Evolutionary conservation across 2,888 invertebrate genomes (phyloP).

Genomic region (Epistrophella euchroma): DNA sequence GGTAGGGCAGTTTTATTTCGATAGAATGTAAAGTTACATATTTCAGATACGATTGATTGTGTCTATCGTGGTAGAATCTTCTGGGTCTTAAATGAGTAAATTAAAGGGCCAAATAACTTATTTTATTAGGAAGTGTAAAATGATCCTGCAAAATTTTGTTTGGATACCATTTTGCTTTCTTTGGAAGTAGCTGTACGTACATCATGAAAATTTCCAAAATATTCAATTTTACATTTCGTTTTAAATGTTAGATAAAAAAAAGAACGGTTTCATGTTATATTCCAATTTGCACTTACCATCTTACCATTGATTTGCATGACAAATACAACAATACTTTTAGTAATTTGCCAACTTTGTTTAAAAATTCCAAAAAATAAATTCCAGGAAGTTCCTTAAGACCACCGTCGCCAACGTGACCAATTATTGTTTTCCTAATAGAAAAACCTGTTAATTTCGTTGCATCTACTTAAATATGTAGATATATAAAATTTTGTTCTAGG

Average conservation of each 20-base stretch:
- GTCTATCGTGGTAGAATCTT: background rate
- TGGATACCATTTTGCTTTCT: no score
- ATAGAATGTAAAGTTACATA: background rate
- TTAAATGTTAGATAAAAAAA: no score
- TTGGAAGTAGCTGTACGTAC: no score
- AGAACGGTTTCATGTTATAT: no score
- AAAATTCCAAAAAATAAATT: slow-evolving; percentile 38
- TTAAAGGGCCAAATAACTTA: no score
- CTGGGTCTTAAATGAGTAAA: background rate
- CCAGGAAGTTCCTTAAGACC: slow-evolving; percentile 26
- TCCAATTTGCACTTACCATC: no score
- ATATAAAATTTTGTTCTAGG: background rate
- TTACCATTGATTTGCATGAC: background rate
- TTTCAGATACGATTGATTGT: no score
- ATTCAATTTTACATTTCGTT: no score
- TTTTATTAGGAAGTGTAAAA: no score
- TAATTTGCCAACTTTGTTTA: background rate
- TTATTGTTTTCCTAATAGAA: slow-evolving; percentile 50
- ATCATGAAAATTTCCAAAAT: no score
- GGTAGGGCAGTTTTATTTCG: background rate
- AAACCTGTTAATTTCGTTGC: slow-evolving; percentile 28
- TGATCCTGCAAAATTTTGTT: no score
- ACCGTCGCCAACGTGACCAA: slow-evolving; percentile 70
- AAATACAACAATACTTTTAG: background rate
- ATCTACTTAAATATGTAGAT: background rate